phyloP scores from a whole-genome alignment of 2,113 vertebrate genomes.

The Peromyscus maniculatus region DNA sequence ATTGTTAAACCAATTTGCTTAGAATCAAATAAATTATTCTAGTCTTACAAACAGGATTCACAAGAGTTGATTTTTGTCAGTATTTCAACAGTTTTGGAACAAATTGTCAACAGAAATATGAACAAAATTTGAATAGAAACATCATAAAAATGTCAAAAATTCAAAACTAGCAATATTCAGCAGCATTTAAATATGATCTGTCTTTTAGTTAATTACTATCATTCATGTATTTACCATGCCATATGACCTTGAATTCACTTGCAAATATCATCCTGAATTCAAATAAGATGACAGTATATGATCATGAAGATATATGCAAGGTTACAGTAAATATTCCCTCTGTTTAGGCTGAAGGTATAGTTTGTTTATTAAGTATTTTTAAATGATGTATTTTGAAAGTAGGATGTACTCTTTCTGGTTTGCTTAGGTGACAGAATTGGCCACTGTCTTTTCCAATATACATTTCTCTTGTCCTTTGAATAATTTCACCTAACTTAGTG shows the following conservation, averaged over 20 bases:
- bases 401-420: neutral
- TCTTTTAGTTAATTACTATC: neutral
- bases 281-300: neutral
- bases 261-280: neutral
- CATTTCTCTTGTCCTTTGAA: neutral
- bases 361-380: neutral
- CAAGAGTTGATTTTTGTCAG: neutral
- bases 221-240: neutral
- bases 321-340: neutral
- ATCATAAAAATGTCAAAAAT: neutral
- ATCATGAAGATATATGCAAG: neutral
- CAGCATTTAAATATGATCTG: slow-evolving; percentile 16
- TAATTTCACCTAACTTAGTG: neutral
- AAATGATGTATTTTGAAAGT: neutral
- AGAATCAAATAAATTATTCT: neutral
- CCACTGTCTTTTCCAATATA: neutral
- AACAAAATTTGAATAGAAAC: neutral
- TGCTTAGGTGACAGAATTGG: neutral
- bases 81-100: neutral
- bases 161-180: neutral
- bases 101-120: neutral
- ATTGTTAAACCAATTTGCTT: slow-evolving; percentile 25
- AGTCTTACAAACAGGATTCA: neutral
- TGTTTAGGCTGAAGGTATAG: neutral
- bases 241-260: neutral